Evolutionary conservation across 2,797 vertebrate species (phyloP).

Genomic region (Gadopsis marmoratus): DNA sequence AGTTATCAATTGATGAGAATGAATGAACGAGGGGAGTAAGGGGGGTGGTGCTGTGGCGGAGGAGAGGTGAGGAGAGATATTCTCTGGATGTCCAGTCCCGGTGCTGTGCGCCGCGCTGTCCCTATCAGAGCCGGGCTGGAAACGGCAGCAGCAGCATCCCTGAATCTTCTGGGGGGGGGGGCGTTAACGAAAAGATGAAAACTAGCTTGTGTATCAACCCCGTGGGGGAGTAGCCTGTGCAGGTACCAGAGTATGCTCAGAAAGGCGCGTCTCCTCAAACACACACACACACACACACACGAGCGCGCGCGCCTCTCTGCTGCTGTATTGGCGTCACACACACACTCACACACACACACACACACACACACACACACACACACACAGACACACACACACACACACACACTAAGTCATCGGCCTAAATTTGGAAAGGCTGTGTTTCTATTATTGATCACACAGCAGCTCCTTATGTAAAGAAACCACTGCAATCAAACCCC

Average conservation of each 20-base stretch:
- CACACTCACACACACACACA: no score
- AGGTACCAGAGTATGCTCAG: slow-evolving; percentile 73
- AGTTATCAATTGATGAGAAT: slow-evolving; percentile 63
- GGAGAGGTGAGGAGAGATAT: slow-evolving; percentile 52
- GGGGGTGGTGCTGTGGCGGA: slow-evolving; percentile 57
- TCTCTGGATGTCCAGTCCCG: slow-evolving; percentile 64
- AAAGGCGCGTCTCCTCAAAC: slow-evolving; percentile 72
- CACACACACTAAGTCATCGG: slow-evolving; percentile 79
- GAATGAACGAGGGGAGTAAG: slow-evolving; percentile 17
- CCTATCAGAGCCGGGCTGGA: slow-evolving; percentile 68
- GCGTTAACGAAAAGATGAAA: slow-evolving; percentile 58
- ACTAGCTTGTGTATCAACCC: slow-evolving; percentile 64
- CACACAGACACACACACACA: slow-evolving; percentile 72
- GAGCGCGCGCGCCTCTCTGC: slow-evolving; percentile 65
- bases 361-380: no score
- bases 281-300: slow-evolving; percentile 60
- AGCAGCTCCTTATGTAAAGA: slow-evolving; percentile 50
- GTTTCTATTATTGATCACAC: slow-evolving; percentile 58
- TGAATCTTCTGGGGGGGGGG: slow-evolving; percentile 28
- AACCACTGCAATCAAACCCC: slow-evolving; percentile 30
- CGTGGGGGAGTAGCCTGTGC: slow-evolving; percentile 59
- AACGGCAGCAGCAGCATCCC: slow-evolving; percentile 69
- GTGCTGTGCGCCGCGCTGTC: slow-evolving; percentile 57
- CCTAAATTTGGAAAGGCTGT: slow-evolving; percentile 72
- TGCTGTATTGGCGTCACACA: slow-evolving; percentile 83